Evolutionary conservation across 2,797 vertebrate genomes (phyloP), one percentile per base, ranked within the genome.

Genomic region (Scarus forsteni): DNA sequence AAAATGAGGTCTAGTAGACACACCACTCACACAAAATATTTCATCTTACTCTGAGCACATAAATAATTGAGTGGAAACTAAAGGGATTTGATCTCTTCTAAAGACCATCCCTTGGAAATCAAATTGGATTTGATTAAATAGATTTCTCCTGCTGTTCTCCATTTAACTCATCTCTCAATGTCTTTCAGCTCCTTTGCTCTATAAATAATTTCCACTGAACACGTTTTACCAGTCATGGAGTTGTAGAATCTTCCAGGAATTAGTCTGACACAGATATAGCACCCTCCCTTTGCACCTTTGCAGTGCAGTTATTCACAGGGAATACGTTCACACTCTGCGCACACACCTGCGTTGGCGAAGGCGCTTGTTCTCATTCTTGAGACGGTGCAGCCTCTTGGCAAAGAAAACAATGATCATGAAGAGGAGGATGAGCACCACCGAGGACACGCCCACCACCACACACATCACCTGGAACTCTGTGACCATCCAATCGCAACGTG

Each of bases 381-480:
- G 97, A 84, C 94, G 92, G 80, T 99, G 96, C 69, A 99, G 96
- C 84, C 95, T 96, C 93, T 99, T 99, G 93, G 97, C 96, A 10
- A 99, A 99, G 92, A 97, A 97, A n/a, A 99, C 96, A 0, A 97
- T 94, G 90, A 98, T 96, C 97, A 99, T 98, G 91, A 99, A 96
- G 87, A 99, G 96, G 64, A 99, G 89, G 56, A 99, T 94, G 69
- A 98, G 87, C 67, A 96, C 94, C 0, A 96, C 83, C 1, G 96
- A 95, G 0, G 95, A 91, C 0, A 96, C 95, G 66, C 96, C 97
- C 39, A 99, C 93, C 13, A 97, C 95, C 85, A 96, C 94, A 0
- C 97, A 98, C 95, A 98, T 88, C 90, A 99, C 98, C 91, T 99
- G 97, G 93, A 99, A 99, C 89, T 99, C 96, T 0, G 98, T 98